These are phyloP conservation scores for Vanessa atalanta DNA, from an alignment of 1,140 invertebrate genomes.

Conservation along the genomic window DNA sequence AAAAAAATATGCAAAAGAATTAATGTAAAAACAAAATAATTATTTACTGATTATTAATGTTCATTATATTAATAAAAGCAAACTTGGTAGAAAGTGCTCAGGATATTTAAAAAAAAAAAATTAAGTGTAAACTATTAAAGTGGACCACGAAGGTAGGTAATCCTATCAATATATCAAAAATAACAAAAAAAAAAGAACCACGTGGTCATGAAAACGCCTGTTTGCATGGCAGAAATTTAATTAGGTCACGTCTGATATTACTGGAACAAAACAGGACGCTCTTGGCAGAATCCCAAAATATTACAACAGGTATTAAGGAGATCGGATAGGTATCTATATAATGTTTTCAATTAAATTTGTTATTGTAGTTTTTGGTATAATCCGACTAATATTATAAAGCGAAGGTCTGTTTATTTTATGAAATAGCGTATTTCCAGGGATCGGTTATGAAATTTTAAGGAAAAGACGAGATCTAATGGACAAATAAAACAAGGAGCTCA, in stretches of 20 bases:
- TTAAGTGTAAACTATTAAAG: too few species aligned
- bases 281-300: slow-evolving; percentile 29
- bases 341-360: neutral
- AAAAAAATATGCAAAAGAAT: too few species aligned
- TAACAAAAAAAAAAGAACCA: slow-evolving; percentile 8
- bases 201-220: slow-evolving; percentile 3
- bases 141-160: too few species aligned
- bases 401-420: neutral
- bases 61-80: neutral
- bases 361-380: neutral
- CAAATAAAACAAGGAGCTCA: too few species aligned
- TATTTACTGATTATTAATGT: neutral
- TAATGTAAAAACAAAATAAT: too few species aligned
- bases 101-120: too few species aligned
- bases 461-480: too few species aligned
- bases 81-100: too few species aligned
- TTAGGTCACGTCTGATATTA: slow-evolving; percentile 24
- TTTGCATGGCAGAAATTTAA: slow-evolving; percentile 24
- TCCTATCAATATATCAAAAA: neutral
- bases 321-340: neutral
- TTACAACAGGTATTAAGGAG: slow-evolving; percentile 16
- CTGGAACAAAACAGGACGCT: slow-evolving; percentile 9
- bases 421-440: too few species aligned
- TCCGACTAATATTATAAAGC: neutral
- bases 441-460: too few species aligned